A percentile compares a stretch with the other conserved stretches of the same genome.
Conservation (phyloP, 2,797 vertebrate species). For the Sitta carolinensis region DNA sequence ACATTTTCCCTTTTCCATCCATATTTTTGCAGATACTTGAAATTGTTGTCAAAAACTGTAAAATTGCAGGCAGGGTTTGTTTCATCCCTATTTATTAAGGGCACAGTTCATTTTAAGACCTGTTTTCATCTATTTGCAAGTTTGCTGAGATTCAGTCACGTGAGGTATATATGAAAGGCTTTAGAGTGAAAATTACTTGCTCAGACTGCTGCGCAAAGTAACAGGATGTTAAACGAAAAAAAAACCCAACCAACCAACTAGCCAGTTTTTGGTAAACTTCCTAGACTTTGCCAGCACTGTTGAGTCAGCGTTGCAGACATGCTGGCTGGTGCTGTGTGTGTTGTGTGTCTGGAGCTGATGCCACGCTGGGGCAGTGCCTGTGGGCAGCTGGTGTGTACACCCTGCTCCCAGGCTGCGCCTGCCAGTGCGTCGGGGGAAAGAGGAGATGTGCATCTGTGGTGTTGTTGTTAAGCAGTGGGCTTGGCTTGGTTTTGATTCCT, state of each 20-base stretch:
- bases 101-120: rapidly evolving
- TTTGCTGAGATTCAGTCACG: neutral
- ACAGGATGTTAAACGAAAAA: neutral
- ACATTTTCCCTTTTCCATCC: neutral
- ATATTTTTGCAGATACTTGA: neutral
- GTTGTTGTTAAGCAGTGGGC: neutral
- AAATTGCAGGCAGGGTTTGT: neutral
- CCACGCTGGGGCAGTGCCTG: neutral
- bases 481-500: neutral
- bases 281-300: neutral
- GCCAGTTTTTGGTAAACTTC: neutral
- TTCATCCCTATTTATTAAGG: neutral
- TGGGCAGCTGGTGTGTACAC: neutral
- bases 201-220: neutral
- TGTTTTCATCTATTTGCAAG: neutral
- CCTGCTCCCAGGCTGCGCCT: neutral
- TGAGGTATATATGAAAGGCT: neutral
- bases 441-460: neutral
- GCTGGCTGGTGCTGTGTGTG: neutral
- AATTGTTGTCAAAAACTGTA: neutral
- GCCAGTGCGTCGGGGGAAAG: neutral
- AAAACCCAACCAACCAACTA: neutral
- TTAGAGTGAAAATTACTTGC: neutral
- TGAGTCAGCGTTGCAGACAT: neutral
- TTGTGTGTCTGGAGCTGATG: neutral